Conservation (phyloP, 1,140 invertebrate genomes). For the Drosophila murphyi region DNA sequence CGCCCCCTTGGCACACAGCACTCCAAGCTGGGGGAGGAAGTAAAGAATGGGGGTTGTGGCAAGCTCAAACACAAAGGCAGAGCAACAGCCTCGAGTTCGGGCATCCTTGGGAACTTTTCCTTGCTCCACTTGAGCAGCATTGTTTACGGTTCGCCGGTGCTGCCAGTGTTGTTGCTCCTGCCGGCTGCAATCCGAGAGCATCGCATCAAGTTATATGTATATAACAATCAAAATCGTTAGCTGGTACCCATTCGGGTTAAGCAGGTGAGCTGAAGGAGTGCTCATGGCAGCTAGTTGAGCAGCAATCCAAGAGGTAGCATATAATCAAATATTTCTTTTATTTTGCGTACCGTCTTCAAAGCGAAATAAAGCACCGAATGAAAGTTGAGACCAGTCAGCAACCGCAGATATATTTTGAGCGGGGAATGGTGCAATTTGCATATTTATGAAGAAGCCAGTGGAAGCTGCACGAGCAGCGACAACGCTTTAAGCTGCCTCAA, state of each 20-base stretch:
- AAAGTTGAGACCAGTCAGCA: slow-evolving; percentile 25
- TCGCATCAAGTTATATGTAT: slow-evolving; percentile 53
- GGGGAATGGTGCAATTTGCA: slow-evolving; percentile 64
- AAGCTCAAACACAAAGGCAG: slow-evolving; percentile 35
- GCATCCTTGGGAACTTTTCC: not conserved
- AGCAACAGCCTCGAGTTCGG: slow-evolving; percentile 45
- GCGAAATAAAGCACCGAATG: slow-evolving; percentile 11
- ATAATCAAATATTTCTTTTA: slow-evolving; percentile 70
- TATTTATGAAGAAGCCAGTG: slow-evolving; percentile 77
- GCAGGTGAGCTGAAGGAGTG: not conserved
- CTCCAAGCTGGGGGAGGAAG: slow-evolving; percentile 4
- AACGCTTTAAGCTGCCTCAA: slow-evolving; percentile 76
- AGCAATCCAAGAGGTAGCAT: slow-evolving; percentile 33
- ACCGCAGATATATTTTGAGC: slow-evolving; percentile 23
- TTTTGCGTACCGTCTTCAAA: slow-evolving; percentile 26
- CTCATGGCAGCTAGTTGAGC: slow-evolving; percentile 25
- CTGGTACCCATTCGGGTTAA: slow-evolving; percentile 42
- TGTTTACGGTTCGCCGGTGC: slow-evolving; percentile 58
- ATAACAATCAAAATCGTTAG: slow-evolving; percentile 77
- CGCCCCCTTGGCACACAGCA: slow-evolving; percentile 15
- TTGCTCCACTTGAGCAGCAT: slow-evolving; percentile 49
- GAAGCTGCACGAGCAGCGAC: slow-evolving; percentile 48
- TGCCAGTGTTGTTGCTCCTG: not conserved
- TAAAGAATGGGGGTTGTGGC: not conserved
- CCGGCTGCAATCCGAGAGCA: slow-evolving; percentile 61